phyloP scores from a whole-genome alignment of 2,113 vertebrate genomes.

The Terrapene triunguis region DNA sequence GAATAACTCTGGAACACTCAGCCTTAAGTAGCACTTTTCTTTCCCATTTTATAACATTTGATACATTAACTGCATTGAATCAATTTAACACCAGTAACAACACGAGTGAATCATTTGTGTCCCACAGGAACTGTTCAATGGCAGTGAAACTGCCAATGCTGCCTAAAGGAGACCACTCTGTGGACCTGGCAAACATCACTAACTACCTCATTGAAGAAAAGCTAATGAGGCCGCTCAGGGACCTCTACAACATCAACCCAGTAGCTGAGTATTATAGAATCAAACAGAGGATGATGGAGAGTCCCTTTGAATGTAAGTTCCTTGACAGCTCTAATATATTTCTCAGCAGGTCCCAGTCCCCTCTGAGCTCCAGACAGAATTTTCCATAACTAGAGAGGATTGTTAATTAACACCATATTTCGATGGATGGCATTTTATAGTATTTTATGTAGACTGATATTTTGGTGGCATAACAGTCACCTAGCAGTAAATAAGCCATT shows the following conservation, averaged over 20 bases:
- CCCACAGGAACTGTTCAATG: constrained; percentile 78
- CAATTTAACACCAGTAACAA: background rate
- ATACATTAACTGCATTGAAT: background rate
- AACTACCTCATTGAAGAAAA: constrained; percentile 86
- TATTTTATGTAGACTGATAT: background rate
- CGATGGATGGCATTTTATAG: fast-evolving
- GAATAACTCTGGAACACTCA: background rate
- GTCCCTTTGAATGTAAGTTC: constrained; percentile 83
- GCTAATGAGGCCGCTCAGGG: constrained; percentile 80
- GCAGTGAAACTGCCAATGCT: constrained; percentile 77
- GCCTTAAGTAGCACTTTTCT: background rate
- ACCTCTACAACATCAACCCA: constrained; percentile 72
- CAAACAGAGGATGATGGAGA: constrained; percentile 84
- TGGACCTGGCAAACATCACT: constrained; percentile 73
- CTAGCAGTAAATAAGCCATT: background rate
- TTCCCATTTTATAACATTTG: background rate
- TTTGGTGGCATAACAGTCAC: background rate
- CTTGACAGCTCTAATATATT: background rate
- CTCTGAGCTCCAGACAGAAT: background rate
- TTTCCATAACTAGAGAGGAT: background rate
- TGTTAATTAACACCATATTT: background rate
- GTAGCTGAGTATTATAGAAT: constrained; percentile 82
- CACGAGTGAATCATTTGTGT: background rate
- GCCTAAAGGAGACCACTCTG: constrained; percentile 42
- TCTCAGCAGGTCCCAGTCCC: background rate